Percentiles rank a stretch among this genome's conserved stretches.
phyloP scores from a whole-genome alignment of 2,888 invertebrate genomes.

The Druceiella hillmani region DNA sequence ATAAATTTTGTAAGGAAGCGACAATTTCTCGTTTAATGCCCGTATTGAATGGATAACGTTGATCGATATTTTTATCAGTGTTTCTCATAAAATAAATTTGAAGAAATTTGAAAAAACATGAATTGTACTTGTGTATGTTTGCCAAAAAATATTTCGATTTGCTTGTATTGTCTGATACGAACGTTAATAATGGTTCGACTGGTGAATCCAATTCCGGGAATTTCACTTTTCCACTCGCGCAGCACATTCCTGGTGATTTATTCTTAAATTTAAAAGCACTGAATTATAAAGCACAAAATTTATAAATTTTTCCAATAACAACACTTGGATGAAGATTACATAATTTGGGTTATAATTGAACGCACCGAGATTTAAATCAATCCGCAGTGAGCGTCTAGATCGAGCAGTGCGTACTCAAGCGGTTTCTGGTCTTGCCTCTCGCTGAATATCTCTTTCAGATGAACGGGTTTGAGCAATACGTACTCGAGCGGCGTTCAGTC shows the following conservation, averaged over 20 bases:
- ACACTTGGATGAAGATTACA: background rate
- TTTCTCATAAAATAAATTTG: too few species aligned
- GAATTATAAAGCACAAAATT: background rate
- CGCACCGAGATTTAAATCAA: background rate
- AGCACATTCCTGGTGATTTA: background rate
- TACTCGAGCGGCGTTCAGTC: background rate
- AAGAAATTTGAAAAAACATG: too few species aligned
- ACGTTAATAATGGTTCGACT: too few species aligned
- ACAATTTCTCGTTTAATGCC: too few species aligned
- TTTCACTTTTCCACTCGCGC: background rate
- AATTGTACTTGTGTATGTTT: too few species aligned
- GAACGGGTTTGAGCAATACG: background rate
- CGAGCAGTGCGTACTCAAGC: background rate
- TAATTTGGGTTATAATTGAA: background rate
- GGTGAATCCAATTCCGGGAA: background rate
- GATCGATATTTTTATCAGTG: too few species aligned
- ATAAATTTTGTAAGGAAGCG: too few species aligned
- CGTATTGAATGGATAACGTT: too few species aligned
- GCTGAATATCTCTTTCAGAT: background rate
- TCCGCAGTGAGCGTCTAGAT: background rate
- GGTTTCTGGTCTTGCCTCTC: background rate
- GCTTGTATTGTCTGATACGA: too few species aligned
- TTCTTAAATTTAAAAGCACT: background rate
- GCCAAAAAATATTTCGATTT: too few species aligned
- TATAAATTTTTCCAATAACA: background rate